Percentiles rank a stretch among this genome's conserved stretches.
Evolutionary conservation across 2,888 invertebrate genomes (phyloP).

Genomic region (Candidula unifasciata): DNA sequence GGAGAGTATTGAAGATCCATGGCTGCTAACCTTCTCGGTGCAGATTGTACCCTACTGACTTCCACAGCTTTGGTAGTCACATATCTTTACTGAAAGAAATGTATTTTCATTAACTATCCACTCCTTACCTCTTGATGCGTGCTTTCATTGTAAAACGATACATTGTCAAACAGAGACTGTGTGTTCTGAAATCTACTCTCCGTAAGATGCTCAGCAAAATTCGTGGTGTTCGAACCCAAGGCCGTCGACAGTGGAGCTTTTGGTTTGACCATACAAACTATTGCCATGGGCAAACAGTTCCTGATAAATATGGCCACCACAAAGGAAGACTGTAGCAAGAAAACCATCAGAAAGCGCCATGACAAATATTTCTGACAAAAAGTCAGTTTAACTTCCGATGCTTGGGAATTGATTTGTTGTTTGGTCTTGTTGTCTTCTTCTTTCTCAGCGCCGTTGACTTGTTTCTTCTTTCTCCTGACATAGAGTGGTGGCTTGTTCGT

Average conservation of each 20-base stretch:
- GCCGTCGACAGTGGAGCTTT: neutral
- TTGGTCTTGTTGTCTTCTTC: neutral
- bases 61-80: too few species aligned
- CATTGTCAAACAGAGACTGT: neutral
- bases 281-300: constrained; percentile 42
- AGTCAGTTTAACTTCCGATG: neutral
- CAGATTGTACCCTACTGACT: too few species aligned
- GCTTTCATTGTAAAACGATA: neutral
- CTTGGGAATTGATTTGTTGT: neutral
- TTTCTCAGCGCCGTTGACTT: too few species aligned
- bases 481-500: neutral
- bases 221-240: neutral
- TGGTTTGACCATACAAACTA: constrained; percentile 39
- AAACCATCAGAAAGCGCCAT: constrained; percentile 32
- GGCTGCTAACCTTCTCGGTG: too few species aligned
- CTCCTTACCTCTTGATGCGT: neutral
- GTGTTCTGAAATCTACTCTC: too few species aligned
- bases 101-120: neutral
- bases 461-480: neutral
- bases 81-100: neutral
- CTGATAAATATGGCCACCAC: constrained; percentile 36
- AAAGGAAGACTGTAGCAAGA: constrained; percentile 23
- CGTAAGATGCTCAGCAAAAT: neutral
- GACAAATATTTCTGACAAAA: constrained; percentile 16
- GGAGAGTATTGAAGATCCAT: too few species aligned